Conservation (phyloP, 2,113 vertebrate genomes). For the Burhinus bistriatus region DNA sequence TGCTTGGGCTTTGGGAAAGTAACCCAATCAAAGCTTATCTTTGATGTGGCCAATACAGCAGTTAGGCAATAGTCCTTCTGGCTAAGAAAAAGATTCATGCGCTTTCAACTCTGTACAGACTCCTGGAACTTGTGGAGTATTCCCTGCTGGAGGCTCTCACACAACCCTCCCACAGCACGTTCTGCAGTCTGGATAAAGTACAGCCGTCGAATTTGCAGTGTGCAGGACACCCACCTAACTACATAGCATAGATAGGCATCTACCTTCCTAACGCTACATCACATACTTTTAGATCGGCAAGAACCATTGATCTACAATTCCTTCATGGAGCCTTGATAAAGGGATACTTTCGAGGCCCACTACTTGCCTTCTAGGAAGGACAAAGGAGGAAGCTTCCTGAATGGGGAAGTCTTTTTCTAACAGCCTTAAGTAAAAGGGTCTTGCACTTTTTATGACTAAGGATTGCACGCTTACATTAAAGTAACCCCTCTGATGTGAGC, state of each 20-base stretch:
- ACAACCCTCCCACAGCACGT: not conserved
- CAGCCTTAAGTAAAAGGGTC: not conserved
- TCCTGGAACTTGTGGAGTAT: not conserved
- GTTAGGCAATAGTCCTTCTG: not conserved
- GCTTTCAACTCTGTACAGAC: not conserved
- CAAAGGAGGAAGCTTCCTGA: not conserved
- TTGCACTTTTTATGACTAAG: not conserved
- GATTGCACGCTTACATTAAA: too few species aligned
- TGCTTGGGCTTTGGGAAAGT: not conserved
- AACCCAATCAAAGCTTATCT: not conserved
- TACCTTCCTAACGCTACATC: not conserved
- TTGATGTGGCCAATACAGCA: not conserved
- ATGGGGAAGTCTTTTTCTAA: not conserved
- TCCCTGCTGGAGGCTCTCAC: not conserved
- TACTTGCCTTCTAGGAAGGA: not conserved
- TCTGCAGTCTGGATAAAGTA: not conserved
- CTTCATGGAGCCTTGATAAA: not conserved
- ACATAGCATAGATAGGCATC: fast-evolving
- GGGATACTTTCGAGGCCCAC: not conserved
- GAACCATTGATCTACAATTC: not conserved
- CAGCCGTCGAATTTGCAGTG: not conserved
- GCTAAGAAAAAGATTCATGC: not conserved
- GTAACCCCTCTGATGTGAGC: not conserved
- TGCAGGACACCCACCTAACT: too few species aligned
- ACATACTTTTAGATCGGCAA: not conserved